These are phyloP conservation scores for Mechanitis mazaeus DNA, from an alignment of 2,888 invertebrate species.

Conservation along the genomic window DNA sequence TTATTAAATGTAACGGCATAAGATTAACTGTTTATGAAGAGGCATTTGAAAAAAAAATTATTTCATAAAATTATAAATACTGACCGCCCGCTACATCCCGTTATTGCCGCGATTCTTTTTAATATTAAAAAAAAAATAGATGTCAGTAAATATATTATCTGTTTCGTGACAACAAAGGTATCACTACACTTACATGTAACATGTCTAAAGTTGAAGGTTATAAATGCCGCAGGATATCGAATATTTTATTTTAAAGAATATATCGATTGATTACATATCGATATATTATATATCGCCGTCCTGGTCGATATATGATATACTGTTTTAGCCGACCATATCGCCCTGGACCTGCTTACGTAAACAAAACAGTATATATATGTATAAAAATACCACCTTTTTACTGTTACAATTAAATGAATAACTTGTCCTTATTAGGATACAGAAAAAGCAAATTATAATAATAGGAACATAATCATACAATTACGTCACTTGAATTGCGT, in stretches of 20 bases:
- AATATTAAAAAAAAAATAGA: no score
- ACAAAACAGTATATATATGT: no score
- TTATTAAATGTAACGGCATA: no score
- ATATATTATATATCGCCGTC: no score
- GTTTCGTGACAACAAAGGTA: neutral
- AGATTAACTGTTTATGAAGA: no score
- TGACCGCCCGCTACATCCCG: no score
- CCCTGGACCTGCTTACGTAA: no score
- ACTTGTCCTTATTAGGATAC: conserved; percentile 10
- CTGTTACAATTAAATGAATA: neutral
- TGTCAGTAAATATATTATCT: no score
- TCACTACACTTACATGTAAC: neutral
- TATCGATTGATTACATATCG: no score
- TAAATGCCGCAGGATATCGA: conserved; percentile 37
- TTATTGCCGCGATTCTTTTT: no score
- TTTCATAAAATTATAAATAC: no score
- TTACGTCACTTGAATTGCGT: conserved; percentile 64
- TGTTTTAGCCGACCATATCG: neutral
- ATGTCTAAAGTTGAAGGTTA: conserved; percentile 28
- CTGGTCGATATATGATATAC: neutral
- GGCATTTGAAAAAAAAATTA: no score
- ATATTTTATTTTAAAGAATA: conserved; percentile 30
- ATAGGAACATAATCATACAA: conserved; percentile 18
- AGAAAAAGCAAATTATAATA: conserved; percentile 12
- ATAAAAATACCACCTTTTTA: neutral